Evolutionary conservation across 2,113 vertebrate species (phyloP).

Genomic region (Channa maculata): DNA sequence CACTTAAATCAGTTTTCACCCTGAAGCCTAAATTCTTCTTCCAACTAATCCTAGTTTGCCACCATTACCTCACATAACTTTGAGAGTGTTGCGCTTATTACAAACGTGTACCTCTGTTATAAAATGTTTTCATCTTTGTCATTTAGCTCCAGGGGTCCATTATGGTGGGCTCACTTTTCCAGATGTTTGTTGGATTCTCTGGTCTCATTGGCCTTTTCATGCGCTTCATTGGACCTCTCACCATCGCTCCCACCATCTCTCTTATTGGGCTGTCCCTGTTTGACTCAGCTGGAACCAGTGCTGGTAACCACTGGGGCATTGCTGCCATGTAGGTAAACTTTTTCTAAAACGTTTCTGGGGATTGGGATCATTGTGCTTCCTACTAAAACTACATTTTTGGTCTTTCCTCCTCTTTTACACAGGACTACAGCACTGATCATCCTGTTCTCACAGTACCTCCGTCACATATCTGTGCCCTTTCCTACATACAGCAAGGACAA

Average conservation of each 20-base stretch:
- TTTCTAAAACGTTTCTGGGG: background rate
- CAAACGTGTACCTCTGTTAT: background rate
- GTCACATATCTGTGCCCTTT: conserved; percentile 85
- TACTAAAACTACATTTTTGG: background rate
- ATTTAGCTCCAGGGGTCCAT: conserved; percentile 92
- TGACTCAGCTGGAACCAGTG: conserved; percentile 86
- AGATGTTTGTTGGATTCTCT: conserved; percentile 93
- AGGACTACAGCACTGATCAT: conserved; percentile 92
- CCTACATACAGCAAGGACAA: conserved; percentile 84
- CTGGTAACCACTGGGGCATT: conserved; percentile 95
- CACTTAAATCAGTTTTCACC: no score
- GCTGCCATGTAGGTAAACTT: conserved; percentile 86
- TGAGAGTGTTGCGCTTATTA: no score
- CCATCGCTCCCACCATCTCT: conserved; percentile 95
- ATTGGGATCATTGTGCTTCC: background rate
- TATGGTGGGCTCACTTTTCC: conserved; percentile 93
- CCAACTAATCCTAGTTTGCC: no score
- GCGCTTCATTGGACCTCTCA: conserved; percentile 94
- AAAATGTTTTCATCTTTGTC: conserved; percentile 5
- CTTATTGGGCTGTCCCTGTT: conserved; percentile 94
- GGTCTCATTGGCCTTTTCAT: conserved; percentile 94
- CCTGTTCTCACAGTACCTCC: conserved; percentile 96
- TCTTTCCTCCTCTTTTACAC: conserved; percentile 24
- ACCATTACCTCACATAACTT: no score
- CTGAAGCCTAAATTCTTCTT: no score